Base-by-base conservation (phyloP, 2,113 vertebrate genomes). In the Mugil cephalus region DNA sequence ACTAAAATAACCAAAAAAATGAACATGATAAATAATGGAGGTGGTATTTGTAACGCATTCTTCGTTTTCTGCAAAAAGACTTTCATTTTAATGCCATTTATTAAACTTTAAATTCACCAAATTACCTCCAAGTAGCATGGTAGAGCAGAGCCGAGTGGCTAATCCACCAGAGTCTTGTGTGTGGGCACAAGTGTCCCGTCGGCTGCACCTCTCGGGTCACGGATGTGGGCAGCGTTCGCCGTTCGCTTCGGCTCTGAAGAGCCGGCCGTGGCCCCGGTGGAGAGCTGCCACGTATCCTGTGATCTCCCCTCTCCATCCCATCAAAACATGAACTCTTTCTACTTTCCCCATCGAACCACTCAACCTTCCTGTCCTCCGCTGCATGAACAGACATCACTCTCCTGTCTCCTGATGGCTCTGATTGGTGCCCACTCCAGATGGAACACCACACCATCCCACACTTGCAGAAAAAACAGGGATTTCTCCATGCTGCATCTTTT, bases 291-390 rank as follows among this genome's bases (percentile, higher is more conserved):
- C 65, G 8, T 46, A 21, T 77, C 43, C 75, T 72, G 53, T 69
- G 70, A 72, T 60, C 40, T 30, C 52, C 66, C 72, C 6, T 17
- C 51, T 35, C 17, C n/a, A n/a, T 47, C 60, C 55, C 77, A 65
- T 71, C 60, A 38, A 63, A 73, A 72, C 64, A 56, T 61, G 63
- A 74, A 77, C 73, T 65, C 51, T 60, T 47, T 79, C 47, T 67
- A 13, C 54, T 69, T 55, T n/a, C n/a, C 39, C 53, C 69, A 70
- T 85, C 61, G 50, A 79, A 63, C 77, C 70, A 74, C 68, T 83
- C 70, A 64, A 56, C 67, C 73, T 67, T 47, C n/a, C 68, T 38
- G 42, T 70, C 55, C 45, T 76, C 36, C 45, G 2, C 52, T 11
- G 43, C 53, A 24, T 68, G 58, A 19, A 38, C 45, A 51, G 73